Conservation (phyloP, 2,113 vertebrate species). For the Xenopus laevis region DNA sequence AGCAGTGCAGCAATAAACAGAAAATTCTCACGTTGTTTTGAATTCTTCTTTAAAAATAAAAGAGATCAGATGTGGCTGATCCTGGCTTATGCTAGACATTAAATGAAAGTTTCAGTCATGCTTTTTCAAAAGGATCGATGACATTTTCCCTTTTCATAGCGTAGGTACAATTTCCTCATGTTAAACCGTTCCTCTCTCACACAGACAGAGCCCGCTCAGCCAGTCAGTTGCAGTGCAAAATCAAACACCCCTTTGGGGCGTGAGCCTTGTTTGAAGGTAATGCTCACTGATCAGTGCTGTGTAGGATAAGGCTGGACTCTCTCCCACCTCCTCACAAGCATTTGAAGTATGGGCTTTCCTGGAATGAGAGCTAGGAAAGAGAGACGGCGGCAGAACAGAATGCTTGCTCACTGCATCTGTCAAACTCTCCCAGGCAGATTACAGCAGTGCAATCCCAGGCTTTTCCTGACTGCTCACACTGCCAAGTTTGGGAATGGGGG, state of each 20-base stretch:
- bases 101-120: slow-evolving; percentile 38
- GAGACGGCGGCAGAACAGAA: slow-evolving; percentile 42
- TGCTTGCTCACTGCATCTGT: slow-evolving; percentile 63
- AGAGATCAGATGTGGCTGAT: slow-evolving; percentile 61
- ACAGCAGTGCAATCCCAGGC: slow-evolving; percentile 65
- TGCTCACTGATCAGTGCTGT: slow-evolving; percentile 48
- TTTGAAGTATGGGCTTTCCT: slow-evolving; percentile 54
- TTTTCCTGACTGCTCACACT: slow-evolving; percentile 75
- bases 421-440: slow-evolving; percentile 67
- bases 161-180: slow-evolving; percentile 53
- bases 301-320: slow-evolving; percentile 47
- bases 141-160: slow-evolving; percentile 5
- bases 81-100: slow-evolving; percentile 61
- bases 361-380: slow-evolving; percentile 43
- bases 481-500: slow-evolving; percentile 48
- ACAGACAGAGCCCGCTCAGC: slow-evolving; percentile 57
- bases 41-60: slow-evolving; percentile 68
- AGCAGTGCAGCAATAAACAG: slow-evolving; percentile 52
- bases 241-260: slow-evolving; percentile 77
- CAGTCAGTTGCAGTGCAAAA: slow-evolving; percentile 69
- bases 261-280: slow-evolving; percentile 77
- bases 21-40: slow-evolving; percentile 44
- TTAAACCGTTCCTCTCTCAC: slow-evolving; percentile 56
- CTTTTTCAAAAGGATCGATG: slow-evolving; percentile 1
- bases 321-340: slow-evolving; percentile 49